Evolutionary conservation across 2,797 vertebrate species (phyloP).

Genomic region (Oreonectes daqikongensis): DNA sequence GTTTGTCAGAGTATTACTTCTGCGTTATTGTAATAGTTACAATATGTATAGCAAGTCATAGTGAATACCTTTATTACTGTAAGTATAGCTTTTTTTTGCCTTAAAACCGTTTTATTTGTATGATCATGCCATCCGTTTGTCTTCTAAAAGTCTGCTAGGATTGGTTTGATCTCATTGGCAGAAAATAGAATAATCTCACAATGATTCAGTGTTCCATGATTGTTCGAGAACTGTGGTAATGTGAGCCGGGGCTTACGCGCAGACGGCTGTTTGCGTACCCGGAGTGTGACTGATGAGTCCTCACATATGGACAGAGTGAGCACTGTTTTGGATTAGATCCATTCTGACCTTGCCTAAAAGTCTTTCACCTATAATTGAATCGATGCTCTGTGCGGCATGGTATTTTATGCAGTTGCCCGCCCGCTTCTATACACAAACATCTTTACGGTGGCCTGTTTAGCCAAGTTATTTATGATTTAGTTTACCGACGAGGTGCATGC

Average conservation of each 20-base stretch:
- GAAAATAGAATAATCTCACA: slow-evolving; percentile 9
- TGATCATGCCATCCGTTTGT: neutral
- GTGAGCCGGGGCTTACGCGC: neutral
- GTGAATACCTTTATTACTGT: neutral
- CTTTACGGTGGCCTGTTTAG: slow-evolving; percentile 22
- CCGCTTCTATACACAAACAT: slow-evolving; percentile 24
- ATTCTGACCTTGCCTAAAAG: slow-evolving; percentile 24
- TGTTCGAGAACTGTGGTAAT: neutral
- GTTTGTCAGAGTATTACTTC: too few species aligned
- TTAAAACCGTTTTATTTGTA: neutral
- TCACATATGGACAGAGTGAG: slow-evolving; percentile 28
- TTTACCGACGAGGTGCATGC: slow-evolving; percentile 56
- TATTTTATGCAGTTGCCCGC: slow-evolving; percentile 19
- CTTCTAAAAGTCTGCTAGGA: too few species aligned
- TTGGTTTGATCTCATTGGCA: neutral
- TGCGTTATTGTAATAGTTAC: too few species aligned
- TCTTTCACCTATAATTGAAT: slow-evolving; percentile 24
- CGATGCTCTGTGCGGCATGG: slow-evolving; percentile 2
- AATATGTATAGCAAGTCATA: neutral
- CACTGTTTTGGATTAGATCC: slow-evolving; percentile 38
- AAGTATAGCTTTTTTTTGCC: neutral
- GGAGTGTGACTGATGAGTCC: slow-evolving; percentile 28
- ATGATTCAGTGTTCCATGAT: neutral
- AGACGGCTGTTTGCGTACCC: slow-evolving; percentile 6
- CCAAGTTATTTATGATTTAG: slow-evolving; percentile 52